phyloP scores from a whole-genome alignment of 2,797 vertebrate genomes.

The Saxicola maurus region DNA sequence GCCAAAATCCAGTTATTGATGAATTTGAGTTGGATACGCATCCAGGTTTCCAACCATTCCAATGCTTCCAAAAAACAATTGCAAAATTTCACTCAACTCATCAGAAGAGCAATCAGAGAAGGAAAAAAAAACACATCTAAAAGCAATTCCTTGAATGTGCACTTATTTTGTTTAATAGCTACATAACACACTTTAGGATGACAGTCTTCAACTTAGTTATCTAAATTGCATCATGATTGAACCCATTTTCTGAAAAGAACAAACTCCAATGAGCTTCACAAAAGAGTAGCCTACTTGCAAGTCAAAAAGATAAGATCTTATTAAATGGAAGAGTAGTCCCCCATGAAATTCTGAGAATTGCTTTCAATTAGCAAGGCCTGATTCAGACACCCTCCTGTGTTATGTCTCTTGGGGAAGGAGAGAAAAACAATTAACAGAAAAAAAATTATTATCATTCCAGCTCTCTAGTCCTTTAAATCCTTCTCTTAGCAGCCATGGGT shows the following conservation, averaged over 20 bases:
- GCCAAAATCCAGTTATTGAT: neutral
- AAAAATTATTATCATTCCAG: neutral
- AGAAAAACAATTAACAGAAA: neutral
- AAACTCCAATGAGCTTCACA: constrained; percentile 1
- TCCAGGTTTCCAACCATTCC: neutral
- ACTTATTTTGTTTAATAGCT: constrained; percentile 41
- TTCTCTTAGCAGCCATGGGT: neutral
- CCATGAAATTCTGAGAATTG: neutral
- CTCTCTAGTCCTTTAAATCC: neutral
- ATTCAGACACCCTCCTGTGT: neutral
- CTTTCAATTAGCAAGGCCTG: neutral
- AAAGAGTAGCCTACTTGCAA: neutral
- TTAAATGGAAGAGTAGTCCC: neutral
- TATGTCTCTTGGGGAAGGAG: neutral
- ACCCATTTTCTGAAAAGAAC: constrained; percentile 15
- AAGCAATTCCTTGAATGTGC: constrained; percentile 23
- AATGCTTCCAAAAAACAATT: neutral
- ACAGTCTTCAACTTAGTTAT: constrained; percentile 22
- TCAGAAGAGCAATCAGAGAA: neutral
- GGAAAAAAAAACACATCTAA: neutral
- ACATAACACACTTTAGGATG: neutral
- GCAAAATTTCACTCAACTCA: neutral
- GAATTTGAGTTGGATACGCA: neutral
- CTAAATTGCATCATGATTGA: constrained; percentile 34
- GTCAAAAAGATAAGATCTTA: neutral